Evolutionary conservation across 1,140 invertebrate species (phyloP).

Genomic region (Trinorchestia longiramus): DNA sequence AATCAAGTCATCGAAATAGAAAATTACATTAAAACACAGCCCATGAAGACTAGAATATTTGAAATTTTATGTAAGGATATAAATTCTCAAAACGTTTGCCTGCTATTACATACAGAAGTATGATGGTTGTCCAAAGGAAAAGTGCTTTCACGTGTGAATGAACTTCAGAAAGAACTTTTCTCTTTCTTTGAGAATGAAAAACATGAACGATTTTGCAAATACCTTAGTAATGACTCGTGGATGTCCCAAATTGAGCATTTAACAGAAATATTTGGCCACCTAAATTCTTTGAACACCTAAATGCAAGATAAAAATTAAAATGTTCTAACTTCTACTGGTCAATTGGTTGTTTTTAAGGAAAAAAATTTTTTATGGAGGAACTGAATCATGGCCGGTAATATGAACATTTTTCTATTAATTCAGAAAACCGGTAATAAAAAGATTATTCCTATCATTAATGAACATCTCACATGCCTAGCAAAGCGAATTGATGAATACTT

Average conservation of each 20-base stretch:
- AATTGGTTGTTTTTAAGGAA: background rate
- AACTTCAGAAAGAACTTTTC: background rate
- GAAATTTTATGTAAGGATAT: background rate
- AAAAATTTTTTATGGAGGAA: background rate
- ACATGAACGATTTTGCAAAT: background rate
- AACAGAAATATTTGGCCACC: background rate
- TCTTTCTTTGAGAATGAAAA: background rate
- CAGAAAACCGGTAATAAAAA: background rate
- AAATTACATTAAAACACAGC: background rate
- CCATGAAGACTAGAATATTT: background rate
- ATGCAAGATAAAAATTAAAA: background rate
- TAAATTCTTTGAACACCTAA: background rate
- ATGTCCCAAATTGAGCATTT: background rate
- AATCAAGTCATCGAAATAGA: slow-evolving; percentile 52
- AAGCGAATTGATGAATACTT: background rate
- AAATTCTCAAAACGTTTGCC: slow-evolving; percentile 3
- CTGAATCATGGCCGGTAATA: background rate
- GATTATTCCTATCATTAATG: background rate
- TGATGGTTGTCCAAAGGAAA: slow-evolving; percentile 38
- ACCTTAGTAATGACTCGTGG: background rate
- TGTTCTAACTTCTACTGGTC: background rate
- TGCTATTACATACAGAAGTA: background rate
- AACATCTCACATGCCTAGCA: background rate
- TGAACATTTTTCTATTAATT: background rate
- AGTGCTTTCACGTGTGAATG: background rate